These are phyloP conservation scores for Gymnorhina tibicen DNA, from an alignment of 2,113 vertebrate genomes.

Conservation along the genomic window DNA sequence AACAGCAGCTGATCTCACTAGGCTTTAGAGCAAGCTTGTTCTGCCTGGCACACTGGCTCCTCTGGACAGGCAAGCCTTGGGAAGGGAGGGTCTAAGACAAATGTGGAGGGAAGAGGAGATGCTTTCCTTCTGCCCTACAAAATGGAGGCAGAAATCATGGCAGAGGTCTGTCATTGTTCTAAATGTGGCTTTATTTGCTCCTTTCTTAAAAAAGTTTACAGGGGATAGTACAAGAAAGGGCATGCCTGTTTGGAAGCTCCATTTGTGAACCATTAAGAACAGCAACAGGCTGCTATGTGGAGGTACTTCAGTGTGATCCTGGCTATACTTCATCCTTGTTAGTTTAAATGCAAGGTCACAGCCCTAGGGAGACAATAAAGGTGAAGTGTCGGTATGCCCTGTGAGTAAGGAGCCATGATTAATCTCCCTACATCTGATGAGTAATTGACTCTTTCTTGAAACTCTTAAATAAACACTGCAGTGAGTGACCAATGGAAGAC, in stretches of 20 bases:
- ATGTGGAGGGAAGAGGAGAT: rapidly evolving
- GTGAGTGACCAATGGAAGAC: not conserved
- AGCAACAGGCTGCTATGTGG: not conserved
- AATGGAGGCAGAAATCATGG: not conserved
- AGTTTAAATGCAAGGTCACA: not conserved
- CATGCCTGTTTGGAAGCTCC: not conserved
- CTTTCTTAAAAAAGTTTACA: not conserved
- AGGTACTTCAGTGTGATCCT: not conserved
- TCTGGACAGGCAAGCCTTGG: not conserved
- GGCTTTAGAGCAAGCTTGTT: not conserved
- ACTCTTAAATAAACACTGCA: not conserved
- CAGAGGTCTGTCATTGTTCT: not conserved
- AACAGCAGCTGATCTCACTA: not conserved
- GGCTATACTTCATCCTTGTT: not conserved
- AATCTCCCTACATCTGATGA: not conserved
- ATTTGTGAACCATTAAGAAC: not conserved
- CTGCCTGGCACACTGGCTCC: not conserved
- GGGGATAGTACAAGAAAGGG: not conserved
- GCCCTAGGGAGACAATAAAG: not conserved
- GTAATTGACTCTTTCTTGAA: not conserved
- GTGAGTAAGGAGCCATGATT: not conserved
- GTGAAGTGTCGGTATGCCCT: not conserved
- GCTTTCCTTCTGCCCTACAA: not conserved
- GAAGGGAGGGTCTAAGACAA: not conserved
- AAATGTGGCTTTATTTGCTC: not conserved